Conservation (phyloP, 2,888 invertebrate genomes). For the Drosophila siamana region DNA sequence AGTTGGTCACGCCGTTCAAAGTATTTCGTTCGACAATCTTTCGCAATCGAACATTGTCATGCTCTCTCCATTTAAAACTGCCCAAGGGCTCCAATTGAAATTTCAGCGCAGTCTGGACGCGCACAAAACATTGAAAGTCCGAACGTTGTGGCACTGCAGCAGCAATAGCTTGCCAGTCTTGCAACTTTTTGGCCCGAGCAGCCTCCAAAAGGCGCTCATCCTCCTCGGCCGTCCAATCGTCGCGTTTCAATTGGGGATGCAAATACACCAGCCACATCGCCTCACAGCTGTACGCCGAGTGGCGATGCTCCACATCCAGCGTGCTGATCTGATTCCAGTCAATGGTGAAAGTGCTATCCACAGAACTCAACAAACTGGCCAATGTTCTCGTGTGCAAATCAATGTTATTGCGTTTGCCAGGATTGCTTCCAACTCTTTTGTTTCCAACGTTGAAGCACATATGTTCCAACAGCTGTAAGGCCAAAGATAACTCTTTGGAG, state of each 20-base stretch:
- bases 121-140: conserved; percentile 90
- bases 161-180: conserved; percentile 90
- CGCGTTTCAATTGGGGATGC: conserved; percentile 89
- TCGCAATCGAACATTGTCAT: conserved; percentile 89
- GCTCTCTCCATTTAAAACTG: conserved; percentile 87
- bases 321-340: conserved; percentile 83
- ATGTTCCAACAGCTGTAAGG: conserved; percentile 61
- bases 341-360: conserved; percentile 73
- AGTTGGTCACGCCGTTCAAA: conserved; percentile 90
- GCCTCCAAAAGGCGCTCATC: conserved; percentile 84
- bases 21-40: conserved; percentile 88
- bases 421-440: not conserved
- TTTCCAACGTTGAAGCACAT: not conserved
- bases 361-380: conserved; percentile 48
- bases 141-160: conserved; percentile 87
- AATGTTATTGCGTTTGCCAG: conserved; percentile 33
- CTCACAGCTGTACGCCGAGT: conserved; percentile 88
- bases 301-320: conserved; percentile 86
- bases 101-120: conserved; percentile 87
- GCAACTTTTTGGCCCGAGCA: conserved; percentile 85
- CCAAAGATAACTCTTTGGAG: not conserved
- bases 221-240: conserved; percentile 87
- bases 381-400: conserved; percentile 56
- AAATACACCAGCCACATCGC: conserved; percentile 90
- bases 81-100: conserved; percentile 37